Base-by-base conservation (phyloP, 2,888 invertebrate genomes). In the Dryobotodes eremita region DNA sequence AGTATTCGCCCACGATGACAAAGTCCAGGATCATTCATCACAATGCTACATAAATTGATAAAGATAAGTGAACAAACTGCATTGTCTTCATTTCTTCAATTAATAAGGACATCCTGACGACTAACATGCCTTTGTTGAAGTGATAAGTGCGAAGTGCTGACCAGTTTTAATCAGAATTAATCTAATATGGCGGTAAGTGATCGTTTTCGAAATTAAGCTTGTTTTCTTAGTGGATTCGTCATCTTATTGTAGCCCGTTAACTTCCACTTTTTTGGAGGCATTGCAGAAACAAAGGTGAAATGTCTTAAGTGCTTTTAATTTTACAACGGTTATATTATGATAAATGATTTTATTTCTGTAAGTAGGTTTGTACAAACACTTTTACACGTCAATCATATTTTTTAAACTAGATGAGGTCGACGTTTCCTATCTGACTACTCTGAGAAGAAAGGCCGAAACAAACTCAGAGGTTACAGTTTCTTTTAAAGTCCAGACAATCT, bases 81-180 rank as follows among this genome's bases (percentile, higher is more conserved):
- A 87, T 84, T 83, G 85, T 82, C 82, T 89, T 85, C 80, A 83
- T 77, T 83, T 82, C 75, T 88, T 88, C 80, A 85, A 85, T 89
- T 90, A 91, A 92, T 89, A 77, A 91, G 92, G 90, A 92, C 82
- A 82, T 91, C 92, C 91, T 89, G 90, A 75, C 77, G 31, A 36
- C 31, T 36, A 36, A 36, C 31, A 71, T 74, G 71, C 66, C 82
- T 85, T 86, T 80, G 84, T 84, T 82, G 71, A 70, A 75, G 69
- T 77, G 75, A 79, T 78, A 82, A 81, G 80, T 79, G 78, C 36
- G 76, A 83, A 79, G 66, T 82, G 79, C 70, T 79, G 70, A 80
- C 59, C 55, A 59, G 61, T 73, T 83, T 70, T 75, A 84, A 83
- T 84, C 77, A 59, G 70, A 82, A 70, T 69, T 85, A 79, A 85